These are phyloP conservation scores for Dissostichus mawsoni DNA, from an alignment of 2,113 vertebrate species.

Conservation along the genomic window DNA sequence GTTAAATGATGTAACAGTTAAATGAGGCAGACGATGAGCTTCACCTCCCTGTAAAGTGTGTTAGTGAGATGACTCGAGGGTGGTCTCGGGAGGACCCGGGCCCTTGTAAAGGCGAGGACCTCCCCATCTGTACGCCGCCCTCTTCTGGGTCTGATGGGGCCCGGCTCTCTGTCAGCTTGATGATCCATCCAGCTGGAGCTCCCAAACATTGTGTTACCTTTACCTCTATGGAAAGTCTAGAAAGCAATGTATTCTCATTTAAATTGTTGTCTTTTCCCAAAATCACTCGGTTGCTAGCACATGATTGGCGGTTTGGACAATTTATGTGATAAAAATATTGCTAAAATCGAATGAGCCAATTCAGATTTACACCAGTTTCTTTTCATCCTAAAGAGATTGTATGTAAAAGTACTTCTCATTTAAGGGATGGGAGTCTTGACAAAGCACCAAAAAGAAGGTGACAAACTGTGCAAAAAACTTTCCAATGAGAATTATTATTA, in stretches of 20 bases:
- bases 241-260: constrained; percentile 27
- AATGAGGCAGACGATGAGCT: constrained; percentile 64
- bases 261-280: constrained; percentile 1
- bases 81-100: constrained; percentile 66
- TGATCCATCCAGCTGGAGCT: constrained; percentile 60
- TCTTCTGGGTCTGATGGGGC: constrained; percentile 26
- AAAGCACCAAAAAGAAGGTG: no score
- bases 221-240: neutral
- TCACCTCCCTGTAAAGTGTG: constrained; percentile 61
- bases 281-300: neutral
- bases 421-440: no score
- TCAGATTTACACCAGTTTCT: neutral
- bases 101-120: constrained; percentile 70
- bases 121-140: constrained; percentile 49
- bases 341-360: neutral
- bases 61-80: constrained; percentile 62
- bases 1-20: constrained; percentile 26
- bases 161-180: constrained; percentile 25
- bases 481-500: no score
- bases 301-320: neutral
- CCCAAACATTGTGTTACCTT: constrained; percentile 13
- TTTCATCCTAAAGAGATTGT: no score
- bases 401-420: no score
- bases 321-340: neutral
- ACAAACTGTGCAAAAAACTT: no score